phyloP scores from a whole-genome alignment of 2,888 invertebrate species.

The Apoda limacodes region DNA sequence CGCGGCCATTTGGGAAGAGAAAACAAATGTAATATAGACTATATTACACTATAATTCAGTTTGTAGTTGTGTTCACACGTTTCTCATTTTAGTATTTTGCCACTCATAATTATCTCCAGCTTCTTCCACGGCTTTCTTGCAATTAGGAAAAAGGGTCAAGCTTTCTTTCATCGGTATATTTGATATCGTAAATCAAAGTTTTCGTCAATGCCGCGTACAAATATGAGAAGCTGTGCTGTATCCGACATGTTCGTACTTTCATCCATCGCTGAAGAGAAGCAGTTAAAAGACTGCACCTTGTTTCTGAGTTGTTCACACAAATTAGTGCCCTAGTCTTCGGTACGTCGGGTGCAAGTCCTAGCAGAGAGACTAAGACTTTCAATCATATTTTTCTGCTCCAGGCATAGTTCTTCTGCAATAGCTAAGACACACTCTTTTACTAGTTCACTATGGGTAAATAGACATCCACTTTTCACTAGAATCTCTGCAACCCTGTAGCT shows the following conservation, averaged over 20 bases:
- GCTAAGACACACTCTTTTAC: slow-evolving; percentile 16
- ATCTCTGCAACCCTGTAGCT: slow-evolving; percentile 17
- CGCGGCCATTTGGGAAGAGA: no score
- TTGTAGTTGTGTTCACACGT: slow-evolving; percentile 1
- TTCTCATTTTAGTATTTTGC: no score
- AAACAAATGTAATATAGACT: no score
- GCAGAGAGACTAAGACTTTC: slow-evolving; percentile 3
- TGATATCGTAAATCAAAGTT: not conserved
- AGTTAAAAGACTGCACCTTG: slow-evolving; percentile 16
- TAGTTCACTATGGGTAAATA: slow-evolving; percentile 19
- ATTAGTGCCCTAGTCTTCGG: slow-evolving; percentile 18
- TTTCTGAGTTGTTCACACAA: slow-evolving; percentile 19
- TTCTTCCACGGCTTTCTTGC: slow-evolving; percentile 1
- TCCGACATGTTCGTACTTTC: slow-evolving; percentile 18
- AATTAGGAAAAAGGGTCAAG: slow-evolving; percentile 2
- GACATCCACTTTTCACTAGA: slow-evolving; percentile 12
- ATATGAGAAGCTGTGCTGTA: not conserved
- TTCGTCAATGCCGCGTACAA: not conserved
- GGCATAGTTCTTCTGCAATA: slow-evolving; percentile 16
- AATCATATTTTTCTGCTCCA: no score
- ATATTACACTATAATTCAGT: no score
- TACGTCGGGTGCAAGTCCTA: slow-evolving; percentile 18
- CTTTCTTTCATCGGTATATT: not conserved
- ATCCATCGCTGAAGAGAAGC: slow-evolving; percentile 19
- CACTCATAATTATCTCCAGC: slow-evolving; percentile 1